These are phyloP conservation scores for Neocrepidodera transversa DNA, from an alignment of 2,888 invertebrate genomes.

Conservation along the genomic window DNA sequence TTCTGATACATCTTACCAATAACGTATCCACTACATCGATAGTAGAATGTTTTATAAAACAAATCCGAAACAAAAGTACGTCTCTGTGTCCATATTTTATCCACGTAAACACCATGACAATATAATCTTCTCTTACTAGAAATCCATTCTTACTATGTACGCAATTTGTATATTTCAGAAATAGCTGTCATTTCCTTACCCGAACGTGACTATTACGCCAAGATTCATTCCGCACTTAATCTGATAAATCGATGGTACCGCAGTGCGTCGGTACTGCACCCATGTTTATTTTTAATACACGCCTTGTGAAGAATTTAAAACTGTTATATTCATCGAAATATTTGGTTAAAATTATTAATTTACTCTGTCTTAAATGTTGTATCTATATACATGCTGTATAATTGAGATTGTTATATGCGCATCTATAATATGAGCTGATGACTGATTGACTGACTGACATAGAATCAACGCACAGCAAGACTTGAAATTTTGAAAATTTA, in stretches of 20 bases:
- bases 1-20: too few relatives aligned
- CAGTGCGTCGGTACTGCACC: slow-evolving; percentile 35
- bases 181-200: slow-evolving; percentile 30
- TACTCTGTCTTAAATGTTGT: too few relatives aligned
- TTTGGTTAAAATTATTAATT: too few relatives aligned
- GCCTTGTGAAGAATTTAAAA: slow-evolving; percentile 7
- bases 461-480: too few relatives aligned
- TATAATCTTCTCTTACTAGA: slow-evolving; percentile 4
- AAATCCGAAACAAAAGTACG: not conserved
- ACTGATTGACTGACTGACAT: too few relatives aligned
- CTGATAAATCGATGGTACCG: slow-evolving; percentile 35
- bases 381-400: too few relatives aligned
- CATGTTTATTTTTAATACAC: slow-evolving; percentile 33
- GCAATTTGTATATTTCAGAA: slow-evolving; percentile 35
- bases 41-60: too few relatives aligned
- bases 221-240: slow-evolving; percentile 32
- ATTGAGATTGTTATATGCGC: too few relatives aligned
- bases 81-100: not conserved
- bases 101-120: not conserved
- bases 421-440: too few relatives aligned
- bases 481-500: too few relatives aligned
- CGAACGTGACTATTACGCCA: slow-evolving; percentile 30
- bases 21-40: too few relatives aligned
- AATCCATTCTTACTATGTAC: slow-evolving; percentile 15
- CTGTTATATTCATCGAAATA: too few relatives aligned